Conservation (phyloP, 2,797 vertebrate genomes). For the Amblyraja radiata region DNA sequence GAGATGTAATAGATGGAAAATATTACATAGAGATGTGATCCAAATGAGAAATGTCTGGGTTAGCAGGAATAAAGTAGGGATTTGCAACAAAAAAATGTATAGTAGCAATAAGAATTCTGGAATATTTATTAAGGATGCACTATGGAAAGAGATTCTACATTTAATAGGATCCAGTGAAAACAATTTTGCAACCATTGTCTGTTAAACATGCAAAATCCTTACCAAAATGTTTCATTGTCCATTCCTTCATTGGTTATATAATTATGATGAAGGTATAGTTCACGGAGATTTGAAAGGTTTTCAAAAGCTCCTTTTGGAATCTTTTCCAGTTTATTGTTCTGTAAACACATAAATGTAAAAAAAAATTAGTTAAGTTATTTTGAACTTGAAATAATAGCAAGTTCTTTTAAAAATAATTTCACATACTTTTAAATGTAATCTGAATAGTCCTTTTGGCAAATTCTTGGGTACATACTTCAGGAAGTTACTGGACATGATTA, state of each 20-base stretch:
- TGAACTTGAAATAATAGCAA: background rate
- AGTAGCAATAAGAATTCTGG: background rate
- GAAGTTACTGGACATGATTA: constrained; percentile 96
- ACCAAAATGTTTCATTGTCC: constrained; percentile 93
- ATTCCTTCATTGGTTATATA: constrained; percentile 82
- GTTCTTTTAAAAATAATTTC: background rate
- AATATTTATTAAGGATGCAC: background rate
- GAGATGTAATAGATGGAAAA: background rate
- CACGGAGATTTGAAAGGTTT: constrained; percentile 71
- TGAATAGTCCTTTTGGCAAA: constrained; percentile 76
- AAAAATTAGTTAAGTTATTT: background rate
- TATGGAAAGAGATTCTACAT: background rate
- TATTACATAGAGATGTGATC: background rate
- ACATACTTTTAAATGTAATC: constrained; percentile 84
- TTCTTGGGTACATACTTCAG: constrained; percentile 79
- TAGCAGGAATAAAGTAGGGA: background rate
- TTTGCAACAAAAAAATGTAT: background rate
- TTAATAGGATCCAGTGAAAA: background rate
- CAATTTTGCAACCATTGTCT: background rate
- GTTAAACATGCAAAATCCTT: constrained; percentile 43
- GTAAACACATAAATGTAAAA: constrained; percentile 40
- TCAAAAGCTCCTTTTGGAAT: constrained; percentile 82
- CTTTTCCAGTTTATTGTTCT: constrained; percentile 92
- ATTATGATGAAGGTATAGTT: constrained; percentile 92
- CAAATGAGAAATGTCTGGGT: background rate